A percentile compares a stretch with the other conserved stretches of the same genome.
phyloP scores from a whole-genome alignment of 2,797 vertebrate species.

The Myotis pilosus region DNA sequence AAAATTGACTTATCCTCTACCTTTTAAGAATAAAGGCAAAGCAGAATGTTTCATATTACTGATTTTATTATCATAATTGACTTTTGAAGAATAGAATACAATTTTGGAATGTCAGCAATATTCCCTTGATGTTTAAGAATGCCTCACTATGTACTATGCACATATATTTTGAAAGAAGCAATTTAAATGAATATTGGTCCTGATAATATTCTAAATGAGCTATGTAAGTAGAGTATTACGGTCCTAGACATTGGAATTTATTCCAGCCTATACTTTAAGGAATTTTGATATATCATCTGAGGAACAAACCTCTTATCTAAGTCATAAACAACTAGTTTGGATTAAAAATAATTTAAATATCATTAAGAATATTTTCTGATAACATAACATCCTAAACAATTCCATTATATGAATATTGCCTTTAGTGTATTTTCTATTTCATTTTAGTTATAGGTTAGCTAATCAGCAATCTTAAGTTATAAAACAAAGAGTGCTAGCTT shows the following conservation, averaged over 20 bases:
- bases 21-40: slow-evolving; percentile 19
- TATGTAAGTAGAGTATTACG: neutral
- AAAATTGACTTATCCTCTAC: neutral
- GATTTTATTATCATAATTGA: slow-evolving; percentile 50
- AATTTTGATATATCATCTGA: neutral
- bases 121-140: slow-evolving; percentile 21
- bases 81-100: slow-evolving; percentile 19
- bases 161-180: slow-evolving; percentile 5
- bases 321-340: neutral
- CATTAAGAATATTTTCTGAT: neutral
- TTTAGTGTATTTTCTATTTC: slow-evolving; percentile 22
- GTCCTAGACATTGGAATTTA: neutral
- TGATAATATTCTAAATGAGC: slow-evolving; percentile 26
- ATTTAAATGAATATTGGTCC: slow-evolving; percentile 16
- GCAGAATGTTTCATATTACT: slow-evolving; percentile 1
- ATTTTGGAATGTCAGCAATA: slow-evolving; percentile 37
- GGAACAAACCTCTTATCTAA: slow-evolving; percentile 19
- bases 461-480: neutral
- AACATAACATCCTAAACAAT: neutral
- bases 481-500: neutral
- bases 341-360: neutral
- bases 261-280: neutral
- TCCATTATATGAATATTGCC: neutral
- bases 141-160: neutral
- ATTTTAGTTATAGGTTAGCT: neutral